Percentiles rank a stretch among this genome's conserved stretches.
phyloP scores from a whole-genome alignment of 2,113 vertebrate species.

The Alexandromys fortis region DNA sequence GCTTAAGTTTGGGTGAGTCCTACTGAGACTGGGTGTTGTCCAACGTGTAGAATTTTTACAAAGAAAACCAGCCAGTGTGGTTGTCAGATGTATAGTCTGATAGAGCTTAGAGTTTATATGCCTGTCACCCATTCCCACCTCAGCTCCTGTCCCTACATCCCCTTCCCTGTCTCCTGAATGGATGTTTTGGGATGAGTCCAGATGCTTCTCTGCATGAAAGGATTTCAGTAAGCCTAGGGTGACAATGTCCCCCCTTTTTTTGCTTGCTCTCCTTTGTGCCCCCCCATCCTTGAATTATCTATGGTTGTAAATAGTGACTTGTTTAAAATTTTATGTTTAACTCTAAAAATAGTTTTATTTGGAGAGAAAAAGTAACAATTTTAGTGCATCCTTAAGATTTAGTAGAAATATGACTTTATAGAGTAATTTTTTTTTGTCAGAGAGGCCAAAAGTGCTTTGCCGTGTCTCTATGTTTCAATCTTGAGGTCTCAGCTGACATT shows the following conservation, averaged over 20 bases:
- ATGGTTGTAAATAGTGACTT: slow-evolving; percentile 41
- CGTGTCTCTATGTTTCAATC: slow-evolving; percentile 2
- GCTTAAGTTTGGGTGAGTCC: background rate
- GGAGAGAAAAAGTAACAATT: slow-evolving; percentile 56
- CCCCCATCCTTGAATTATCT: slow-evolving; percentile 24
- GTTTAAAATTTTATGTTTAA: slow-evolving; percentile 39
- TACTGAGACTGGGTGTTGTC: background rate
- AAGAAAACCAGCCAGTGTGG: background rate
- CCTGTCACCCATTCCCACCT: too few relatives aligned
- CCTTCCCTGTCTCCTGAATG: background rate
- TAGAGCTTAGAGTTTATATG: background rate
- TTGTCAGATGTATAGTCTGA: background rate
- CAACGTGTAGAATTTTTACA: background rate
- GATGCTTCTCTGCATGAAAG: background rate
- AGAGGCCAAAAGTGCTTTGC: background rate
- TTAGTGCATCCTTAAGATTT: slow-evolving; percentile 42
- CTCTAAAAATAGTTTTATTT: slow-evolving; percentile 65
- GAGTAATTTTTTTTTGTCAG: slow-evolving; percentile 35
- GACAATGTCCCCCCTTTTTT: background rate
- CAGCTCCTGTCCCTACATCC: background rate
- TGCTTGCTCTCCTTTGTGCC: background rate
- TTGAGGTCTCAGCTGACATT: slow-evolving; percentile 17
- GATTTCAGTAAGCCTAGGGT: background rate
- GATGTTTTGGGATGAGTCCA: background rate
- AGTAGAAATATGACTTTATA: background rate